phyloP scores from a whole-genome alignment of 2,888 invertebrate genomes.

The Sarcophaga rosellei region DNA sequence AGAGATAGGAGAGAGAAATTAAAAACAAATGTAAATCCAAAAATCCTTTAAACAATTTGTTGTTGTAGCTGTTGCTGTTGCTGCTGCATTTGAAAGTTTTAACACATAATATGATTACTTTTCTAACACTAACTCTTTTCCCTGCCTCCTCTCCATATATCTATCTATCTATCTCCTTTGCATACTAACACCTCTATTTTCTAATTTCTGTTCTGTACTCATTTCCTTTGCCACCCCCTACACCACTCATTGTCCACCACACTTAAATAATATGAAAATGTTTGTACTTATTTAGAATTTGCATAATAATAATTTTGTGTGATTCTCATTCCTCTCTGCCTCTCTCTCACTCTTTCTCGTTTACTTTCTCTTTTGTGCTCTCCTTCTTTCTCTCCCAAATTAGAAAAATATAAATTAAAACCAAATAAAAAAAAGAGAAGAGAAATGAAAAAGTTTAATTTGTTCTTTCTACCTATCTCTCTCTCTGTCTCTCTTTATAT shows the following conservation, averaged over 20 bases:
- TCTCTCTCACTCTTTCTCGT: too few species aligned
- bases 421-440: background rate
- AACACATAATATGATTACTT: conserved; percentile 66
- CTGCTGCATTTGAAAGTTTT: conserved; percentile 56
- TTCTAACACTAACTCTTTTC: conserved; percentile 40
- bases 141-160: background rate
- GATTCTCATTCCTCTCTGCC: background rate
- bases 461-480: background rate
- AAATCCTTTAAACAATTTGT: conserved; percentile 64
- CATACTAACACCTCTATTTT: background rate
- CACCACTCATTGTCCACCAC: conserved; percentile 36
- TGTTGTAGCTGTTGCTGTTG: conserved; percentile 29
- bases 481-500: background rate
- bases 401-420: background rate
- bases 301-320: conserved; percentile 60
- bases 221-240: background rate
- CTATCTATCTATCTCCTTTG: background rate
- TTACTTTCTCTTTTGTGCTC: background rate
- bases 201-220: background rate
- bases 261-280: conserved; percentile 56
- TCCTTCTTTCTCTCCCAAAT: background rate
- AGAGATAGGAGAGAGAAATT: conserved; percentile 17
- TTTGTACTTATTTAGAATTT: conserved; percentile 66
- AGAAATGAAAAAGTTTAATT: conserved; percentile 1
- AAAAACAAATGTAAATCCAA: conserved; percentile 65